phyloP scores from a whole-genome alignment of 2,113 vertebrate species.

The Dissostichus mawsoni region DNA sequence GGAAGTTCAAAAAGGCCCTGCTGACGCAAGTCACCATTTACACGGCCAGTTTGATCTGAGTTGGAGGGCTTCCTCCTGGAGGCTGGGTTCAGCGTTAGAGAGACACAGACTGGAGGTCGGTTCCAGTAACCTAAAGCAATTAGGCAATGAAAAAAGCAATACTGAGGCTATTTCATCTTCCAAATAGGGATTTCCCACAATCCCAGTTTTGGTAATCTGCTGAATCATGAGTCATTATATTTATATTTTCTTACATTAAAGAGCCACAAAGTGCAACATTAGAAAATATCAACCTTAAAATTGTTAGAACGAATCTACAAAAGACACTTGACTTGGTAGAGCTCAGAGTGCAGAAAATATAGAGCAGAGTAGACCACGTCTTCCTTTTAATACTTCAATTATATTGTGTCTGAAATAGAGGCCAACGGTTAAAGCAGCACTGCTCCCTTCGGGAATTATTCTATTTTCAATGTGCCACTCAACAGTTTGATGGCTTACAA shows the following conservation, averaged over 20 bases:
- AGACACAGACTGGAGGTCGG: conserved; percentile 55
- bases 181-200: neutral
- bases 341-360: neutral
- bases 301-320: neutral
- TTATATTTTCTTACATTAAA: conserved; percentile 5
- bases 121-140: conserved; percentile 38
- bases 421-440: neutral
- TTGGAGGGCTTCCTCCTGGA: conserved; percentile 74
- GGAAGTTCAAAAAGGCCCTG: conserved; percentile 77
- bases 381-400: neutral
- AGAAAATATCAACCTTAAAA: neutral
- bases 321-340: neutral
- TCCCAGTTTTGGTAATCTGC: neutral
- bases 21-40: conserved; percentile 76
- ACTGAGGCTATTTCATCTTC: conserved; percentile 15
- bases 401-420: neutral
- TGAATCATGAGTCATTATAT: conserved; percentile 1
- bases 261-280: conserved; percentile 6
- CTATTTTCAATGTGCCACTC: neutral
- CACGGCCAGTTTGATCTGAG: conserved; percentile 80
- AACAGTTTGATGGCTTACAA: neutral
- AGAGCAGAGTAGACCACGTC: too few species aligned
- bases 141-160: conserved; percentile 43
- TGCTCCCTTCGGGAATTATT: neutral
- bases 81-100: conserved; percentile 34